A percentile compares a stretch with the other conserved stretches of the same genome.
Evolutionary conservation across 2,113 vertebrate genomes (phyloP).

Genomic region (Polypterus senegalus): DNA sequence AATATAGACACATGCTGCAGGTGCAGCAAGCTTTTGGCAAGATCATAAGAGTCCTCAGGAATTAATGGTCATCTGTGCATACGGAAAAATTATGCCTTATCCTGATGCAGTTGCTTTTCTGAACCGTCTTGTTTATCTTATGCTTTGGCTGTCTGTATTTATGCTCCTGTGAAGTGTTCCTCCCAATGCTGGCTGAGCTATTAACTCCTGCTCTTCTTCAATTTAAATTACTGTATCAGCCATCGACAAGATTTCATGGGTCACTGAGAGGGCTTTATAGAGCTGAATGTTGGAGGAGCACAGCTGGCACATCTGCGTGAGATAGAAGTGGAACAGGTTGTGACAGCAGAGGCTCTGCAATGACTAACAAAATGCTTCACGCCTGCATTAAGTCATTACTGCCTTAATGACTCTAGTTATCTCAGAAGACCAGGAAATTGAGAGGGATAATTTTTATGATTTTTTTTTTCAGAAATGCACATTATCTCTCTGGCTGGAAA

Average conservation of each 20-base stretch:
- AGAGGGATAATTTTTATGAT: background rate
- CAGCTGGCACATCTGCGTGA: constrained; percentile 7
- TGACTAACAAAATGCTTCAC: constrained; percentile 1
- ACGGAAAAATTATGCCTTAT: constrained; percentile 3
- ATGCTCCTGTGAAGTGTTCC: constrained; percentile 1
- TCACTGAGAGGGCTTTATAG: constrained; percentile 5
- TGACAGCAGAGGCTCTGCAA: constrained; percentile 5
- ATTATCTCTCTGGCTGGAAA: constrained; percentile 1
- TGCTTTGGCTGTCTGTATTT: constrained; percentile 3
- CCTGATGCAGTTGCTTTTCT: background rate
- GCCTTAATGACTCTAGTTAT: constrained; percentile 1
- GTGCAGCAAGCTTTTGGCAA: constrained; percentile 6
- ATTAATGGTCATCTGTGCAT: constrained; percentile 6
- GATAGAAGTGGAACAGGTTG: constrained; percentile 12
- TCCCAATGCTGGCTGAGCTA: background rate
- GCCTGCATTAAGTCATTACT: constrained; percentile 1
- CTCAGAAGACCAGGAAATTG: constrained; percentile 3
- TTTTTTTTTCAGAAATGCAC: background rate
- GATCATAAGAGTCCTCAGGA: background rate
- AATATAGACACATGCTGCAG: constrained; percentile 7
- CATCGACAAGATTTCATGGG: constrained; percentile 9
- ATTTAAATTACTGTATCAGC: constrained; percentile 10
- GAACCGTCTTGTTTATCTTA: background rate
- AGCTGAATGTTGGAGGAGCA: background rate
- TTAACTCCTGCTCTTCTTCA: constrained; percentile 3